Conservation (phyloP, 2,888 invertebrate genomes). For the Drosophila macrospina region DNA sequence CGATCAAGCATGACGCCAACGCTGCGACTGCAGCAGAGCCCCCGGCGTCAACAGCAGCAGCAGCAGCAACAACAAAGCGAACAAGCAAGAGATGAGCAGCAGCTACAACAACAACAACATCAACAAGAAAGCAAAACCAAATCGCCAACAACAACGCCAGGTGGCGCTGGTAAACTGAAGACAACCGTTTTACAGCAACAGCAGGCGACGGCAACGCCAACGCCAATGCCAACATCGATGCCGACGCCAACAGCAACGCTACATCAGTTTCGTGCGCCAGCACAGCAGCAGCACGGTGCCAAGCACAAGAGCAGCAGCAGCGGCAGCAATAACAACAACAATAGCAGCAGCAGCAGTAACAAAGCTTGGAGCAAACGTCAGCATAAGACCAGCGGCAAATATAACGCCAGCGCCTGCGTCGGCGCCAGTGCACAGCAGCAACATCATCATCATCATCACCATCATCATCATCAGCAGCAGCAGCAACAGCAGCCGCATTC, state of each 20-base stretch:
- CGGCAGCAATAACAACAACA: slow-evolving; percentile 48
- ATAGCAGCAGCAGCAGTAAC: slow-evolving; percentile 17
- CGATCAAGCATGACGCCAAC: slow-evolving; percentile 77
- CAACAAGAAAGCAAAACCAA: slow-evolving; percentile 64
- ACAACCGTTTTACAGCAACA: slow-evolving; percentile 19
- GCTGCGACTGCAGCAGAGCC: slow-evolving; percentile 66
- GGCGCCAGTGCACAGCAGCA: slow-evolving; percentile 52
- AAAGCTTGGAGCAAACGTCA: slow-evolving; percentile 84
- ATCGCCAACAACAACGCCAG: slow-evolving; percentile 59
- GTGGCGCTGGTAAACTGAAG: slow-evolving; percentile 34
- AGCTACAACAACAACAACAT: slow-evolving; percentile 11
- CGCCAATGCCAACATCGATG: slow-evolving; percentile 12
- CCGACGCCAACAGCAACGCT: slow-evolving; percentile 31
- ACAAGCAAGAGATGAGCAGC: slow-evolving; percentile 34
- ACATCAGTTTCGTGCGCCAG: slow-evolving; percentile 84
- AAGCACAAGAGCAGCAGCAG: slow-evolving; percentile 60
- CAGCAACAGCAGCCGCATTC: slow-evolving; percentile 38
- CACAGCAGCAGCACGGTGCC: slow-evolving; percentile 69
- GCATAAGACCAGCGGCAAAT: slow-evolving; percentile 80
- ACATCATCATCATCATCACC: slow-evolving; percentile 43
- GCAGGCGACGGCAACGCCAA: slow-evolving; percentile 12
- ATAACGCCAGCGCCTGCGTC: slow-evolving; percentile 66
- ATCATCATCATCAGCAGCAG: slow-evolving; percentile 37
- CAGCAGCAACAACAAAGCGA: slow-evolving; percentile 28
- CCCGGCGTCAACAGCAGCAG: slow-evolving; percentile 62